A percentile compares a stretch with the other conserved stretches of the same genome.
These are phyloP conservation scores for Acanthosepion lycidas DNA, from an alignment of 2,888 invertebrate species.

Conservation along the genomic window DNA sequence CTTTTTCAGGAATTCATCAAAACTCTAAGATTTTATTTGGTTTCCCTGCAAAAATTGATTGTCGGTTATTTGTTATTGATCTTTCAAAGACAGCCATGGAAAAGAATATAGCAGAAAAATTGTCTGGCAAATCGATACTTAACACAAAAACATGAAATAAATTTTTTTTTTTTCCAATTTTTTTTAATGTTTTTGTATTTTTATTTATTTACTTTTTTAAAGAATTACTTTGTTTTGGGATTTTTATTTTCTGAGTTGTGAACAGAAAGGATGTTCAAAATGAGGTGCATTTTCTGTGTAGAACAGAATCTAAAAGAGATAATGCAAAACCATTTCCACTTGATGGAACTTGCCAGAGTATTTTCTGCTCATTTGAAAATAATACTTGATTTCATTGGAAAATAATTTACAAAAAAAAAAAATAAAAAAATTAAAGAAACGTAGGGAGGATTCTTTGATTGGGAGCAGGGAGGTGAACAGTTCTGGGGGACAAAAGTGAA, in stretches of 20 bases:
- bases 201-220: neutral
- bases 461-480: neutral
- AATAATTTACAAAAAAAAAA: neutral
- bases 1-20: neutral
- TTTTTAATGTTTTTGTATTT: neutral
- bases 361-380: neutral
- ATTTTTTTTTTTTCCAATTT: neutral
- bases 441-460: neutral
- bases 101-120: neutral
- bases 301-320: conserved; percentile 3
- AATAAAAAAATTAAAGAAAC: neutral
- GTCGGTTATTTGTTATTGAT: neutral
- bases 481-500: neutral
- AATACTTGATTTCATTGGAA: neutral
- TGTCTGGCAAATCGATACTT: neutral
- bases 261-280: neutral
- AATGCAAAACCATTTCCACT: neutral
- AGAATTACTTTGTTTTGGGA: neutral
- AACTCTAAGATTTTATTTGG: neutral
- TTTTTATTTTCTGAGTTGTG: neutral
- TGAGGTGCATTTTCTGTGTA: neutral
- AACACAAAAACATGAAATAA: neutral
- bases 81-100: neutral
- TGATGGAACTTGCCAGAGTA: neutral
- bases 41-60: neutral